phyloP scores from a whole-genome alignment of 30 jellyfish, hydroid and myxozoan species.

The Hydra vulgaris region DNA sequence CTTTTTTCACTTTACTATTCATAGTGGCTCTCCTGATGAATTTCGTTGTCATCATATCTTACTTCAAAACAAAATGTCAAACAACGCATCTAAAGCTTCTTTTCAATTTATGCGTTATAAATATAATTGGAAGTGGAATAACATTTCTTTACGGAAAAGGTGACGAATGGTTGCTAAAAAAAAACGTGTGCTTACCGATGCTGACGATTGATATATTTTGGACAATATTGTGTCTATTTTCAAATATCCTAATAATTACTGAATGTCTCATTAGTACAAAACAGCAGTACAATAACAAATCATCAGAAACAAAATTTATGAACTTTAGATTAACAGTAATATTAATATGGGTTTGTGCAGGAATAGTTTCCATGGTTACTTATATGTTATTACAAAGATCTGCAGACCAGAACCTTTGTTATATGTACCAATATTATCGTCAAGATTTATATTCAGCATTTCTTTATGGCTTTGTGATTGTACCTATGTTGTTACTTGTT shows the following conservation, averaged over 20 bases:
- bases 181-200: not conserved
- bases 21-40: not conserved
- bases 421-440: not conserved
- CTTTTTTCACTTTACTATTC: slow-evolving; percentile 7
- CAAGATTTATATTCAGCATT: slow-evolving; percentile 2
- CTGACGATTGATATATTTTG: slow-evolving; percentile 11
- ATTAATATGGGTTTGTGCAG: slow-evolving; percentile 8
- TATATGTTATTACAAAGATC: not conserved
- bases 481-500: not conserved
- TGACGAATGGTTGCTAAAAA: slow-evolving; percentile 8
- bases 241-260: not conserved
- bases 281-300: not conserved
- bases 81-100: not conserved
- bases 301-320: not conserved
- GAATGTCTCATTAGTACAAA: not conserved
- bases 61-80: slow-evolving; percentile 5
- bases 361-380: not conserved
- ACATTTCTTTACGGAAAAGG: slow-evolving; percentile 17
- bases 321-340: not conserved
- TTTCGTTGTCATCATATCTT: not conserved
- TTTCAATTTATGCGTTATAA: not conserved
- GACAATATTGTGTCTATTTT: not conserved
- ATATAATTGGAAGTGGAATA: not conserved
- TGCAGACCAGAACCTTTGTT: not conserved
- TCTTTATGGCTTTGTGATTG: slow-evolving; percentile 2